phyloP scores from a whole-genome alignment of 2,113 vertebrate genomes.

The Corythaeola cristata region DNA sequence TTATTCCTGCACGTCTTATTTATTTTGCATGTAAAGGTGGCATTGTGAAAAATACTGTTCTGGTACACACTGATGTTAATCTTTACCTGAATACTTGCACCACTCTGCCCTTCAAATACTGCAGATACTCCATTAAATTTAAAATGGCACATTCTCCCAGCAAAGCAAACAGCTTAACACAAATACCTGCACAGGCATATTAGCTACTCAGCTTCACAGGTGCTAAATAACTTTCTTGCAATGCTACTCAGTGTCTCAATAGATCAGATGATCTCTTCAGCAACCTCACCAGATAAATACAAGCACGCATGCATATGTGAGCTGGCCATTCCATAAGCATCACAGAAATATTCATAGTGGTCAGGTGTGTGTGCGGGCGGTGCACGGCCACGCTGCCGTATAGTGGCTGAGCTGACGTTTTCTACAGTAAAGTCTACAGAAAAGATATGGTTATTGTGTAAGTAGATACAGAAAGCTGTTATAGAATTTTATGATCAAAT shows the following conservation, averaged over 20 bases:
- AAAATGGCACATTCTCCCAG: not conserved
- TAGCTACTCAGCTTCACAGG: not conserved
- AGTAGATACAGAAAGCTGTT: not conserved
- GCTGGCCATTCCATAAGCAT: not conserved
- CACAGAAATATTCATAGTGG: rapidly evolving
- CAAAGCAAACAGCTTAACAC: not conserved
- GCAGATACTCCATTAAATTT: not conserved
- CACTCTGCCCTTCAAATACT: not conserved
- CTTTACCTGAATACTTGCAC: not conserved
- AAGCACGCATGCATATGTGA: not conserved
- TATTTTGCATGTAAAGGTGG: not conserved
- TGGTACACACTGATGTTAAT: not conserved
- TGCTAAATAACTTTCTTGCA: not conserved
- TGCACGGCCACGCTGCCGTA: not conserved
- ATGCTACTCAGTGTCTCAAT: not conserved
- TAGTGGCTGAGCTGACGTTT: not conserved
- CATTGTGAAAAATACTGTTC: not conserved
- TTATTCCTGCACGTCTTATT: not conserved
- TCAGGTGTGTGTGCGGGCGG: not conserved
- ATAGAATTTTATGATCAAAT: not conserved
- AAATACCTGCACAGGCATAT: not conserved
- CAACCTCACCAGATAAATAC: not conserved
- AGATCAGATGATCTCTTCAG: not conserved
- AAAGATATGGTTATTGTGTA: not conserved
- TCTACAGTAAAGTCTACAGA: not conserved